Conservation (phyloP, 2,113 vertebrate species). For the Alexandromys fortis region DNA sequence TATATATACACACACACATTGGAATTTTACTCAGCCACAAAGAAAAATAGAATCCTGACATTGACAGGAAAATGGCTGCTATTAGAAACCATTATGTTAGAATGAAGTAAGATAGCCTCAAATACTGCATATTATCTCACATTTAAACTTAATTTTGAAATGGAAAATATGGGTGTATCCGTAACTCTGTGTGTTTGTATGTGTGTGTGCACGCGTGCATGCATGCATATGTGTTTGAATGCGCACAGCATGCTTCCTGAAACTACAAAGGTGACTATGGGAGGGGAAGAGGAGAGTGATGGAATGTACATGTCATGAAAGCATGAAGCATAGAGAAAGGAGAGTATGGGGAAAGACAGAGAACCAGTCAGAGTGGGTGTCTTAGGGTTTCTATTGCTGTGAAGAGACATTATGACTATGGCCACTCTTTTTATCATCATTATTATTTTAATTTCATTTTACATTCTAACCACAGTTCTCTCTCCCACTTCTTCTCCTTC, state of each 20-base stretch:
- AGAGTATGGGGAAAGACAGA: background rate
- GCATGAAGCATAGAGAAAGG: background rate
- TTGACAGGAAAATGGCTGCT: background rate
- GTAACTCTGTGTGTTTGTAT: background rate
- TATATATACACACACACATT: no score
- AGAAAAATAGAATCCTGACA: background rate
- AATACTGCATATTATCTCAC: background rate
- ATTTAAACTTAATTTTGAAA: background rate
- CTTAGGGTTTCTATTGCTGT: background rate
- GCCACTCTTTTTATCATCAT: background rate
- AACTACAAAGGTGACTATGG: background rate
- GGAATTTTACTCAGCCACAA: background rate
- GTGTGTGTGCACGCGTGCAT: no score
- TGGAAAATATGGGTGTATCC: background rate
- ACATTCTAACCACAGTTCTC: no score
- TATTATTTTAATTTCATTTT: no score
- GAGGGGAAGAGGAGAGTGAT: background rate
- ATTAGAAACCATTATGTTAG: background rate
- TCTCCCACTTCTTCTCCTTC: no score
- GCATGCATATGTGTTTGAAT: background rate
- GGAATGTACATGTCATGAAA: background rate
- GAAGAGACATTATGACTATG: background rate
- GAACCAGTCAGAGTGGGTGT: background rate
- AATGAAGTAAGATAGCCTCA: background rate
- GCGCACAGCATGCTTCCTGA: background rate